Evolutionary conservation across 2,888 invertebrate species (phyloP), one percentile per base, ranked within the genome.

Genomic region (Protonemura montana): DNA sequence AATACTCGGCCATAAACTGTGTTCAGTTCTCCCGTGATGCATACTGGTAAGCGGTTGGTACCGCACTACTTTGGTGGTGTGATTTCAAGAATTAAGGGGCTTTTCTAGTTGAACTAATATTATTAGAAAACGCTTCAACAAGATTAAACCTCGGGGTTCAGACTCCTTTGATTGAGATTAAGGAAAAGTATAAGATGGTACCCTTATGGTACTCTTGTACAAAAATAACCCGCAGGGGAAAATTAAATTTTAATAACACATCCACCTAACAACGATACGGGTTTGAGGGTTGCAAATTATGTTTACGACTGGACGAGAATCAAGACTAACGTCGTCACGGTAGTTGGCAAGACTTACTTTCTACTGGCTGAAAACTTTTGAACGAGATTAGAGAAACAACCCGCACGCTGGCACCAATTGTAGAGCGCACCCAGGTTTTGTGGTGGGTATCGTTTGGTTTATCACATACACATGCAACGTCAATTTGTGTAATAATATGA

Each of bases 61-160:
- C 30, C 16, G 59, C 6, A 1, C 27, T 28, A 83, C 7, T 83
- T 83, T 41, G 25, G 27, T 83, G 41, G 28, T 83, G 76, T 59
- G 42, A 27, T 41, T 83, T 35, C 27, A 83, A 83, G 26, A 27
- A 59, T 21, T 35, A 6, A 28, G 83, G 59, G 59, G 59, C 59
- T 59, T 3, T 59, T 16, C 21, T 59, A 59, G 59, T 59, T 59
- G 13, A 59, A 59, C 59, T 3, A 59, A 59, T 13, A 59, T 59
- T 59, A 21, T 59, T 59, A 59, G 35, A 35, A 35, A 35, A 3
- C 3, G 59, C 59, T 59, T 21, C 59, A 59, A 21, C 3, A 7
- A 59, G 59, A 59, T 59, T 59, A 59, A 59, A 59, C 59, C 13
- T 21, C 59, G 16, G 59, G 21, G 16, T 21, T 21, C 59, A 10